Base-by-base conservation (phyloP, 2,888 invertebrate genomes). In the Drosophila longiperda region DNA sequence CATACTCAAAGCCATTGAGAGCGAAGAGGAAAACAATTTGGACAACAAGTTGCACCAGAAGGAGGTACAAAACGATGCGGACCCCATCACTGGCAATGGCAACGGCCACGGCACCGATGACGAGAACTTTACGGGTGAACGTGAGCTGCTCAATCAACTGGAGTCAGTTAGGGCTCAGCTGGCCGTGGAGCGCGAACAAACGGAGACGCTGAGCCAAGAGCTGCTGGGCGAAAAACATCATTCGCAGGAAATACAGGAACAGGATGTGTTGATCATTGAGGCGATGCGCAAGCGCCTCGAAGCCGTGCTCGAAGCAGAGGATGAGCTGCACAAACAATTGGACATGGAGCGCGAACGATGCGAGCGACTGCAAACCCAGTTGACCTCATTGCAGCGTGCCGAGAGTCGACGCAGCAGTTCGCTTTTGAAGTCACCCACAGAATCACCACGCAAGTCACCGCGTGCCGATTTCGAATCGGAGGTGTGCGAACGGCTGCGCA, bases 191-290 rank as follows among this genome's bases (percentile, higher is more conserved):
- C 87, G 92, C 1, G 91, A 91, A 11, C 90, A 92, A 66, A 93
- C 94, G 29, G 94, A 94, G 5, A 93, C 95, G 32, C 91, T 96
- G 59, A 94, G 95, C 80, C 93, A 94, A 40, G 92, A 95, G 68
- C 91, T 96, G 17, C 94, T 95, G 66, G 93, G 94, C 32, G 95
- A 96, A 84, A 94, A 94, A 82, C 94, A 94, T 52, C 94, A 94
- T 48, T 94, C 95, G 0, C 94, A 94, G 59, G 91, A 93, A 9
- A 92, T 94, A 48, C 94, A 95, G 93, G 94, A 94, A 33, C 95
- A 96, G 91, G 96, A 96, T 91, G 94, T 95, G 1, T 94, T 94
- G 80, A 94, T 96, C 91, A 95, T 96, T 75, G 94, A 95, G 84
- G 95, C 95, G 64, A 93, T 96, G 82, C 94, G 95, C 78, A 94